Evolutionary conservation across 2,113 vertebrate species (phyloP).

Genomic region (Apteryx owenii): DNA sequence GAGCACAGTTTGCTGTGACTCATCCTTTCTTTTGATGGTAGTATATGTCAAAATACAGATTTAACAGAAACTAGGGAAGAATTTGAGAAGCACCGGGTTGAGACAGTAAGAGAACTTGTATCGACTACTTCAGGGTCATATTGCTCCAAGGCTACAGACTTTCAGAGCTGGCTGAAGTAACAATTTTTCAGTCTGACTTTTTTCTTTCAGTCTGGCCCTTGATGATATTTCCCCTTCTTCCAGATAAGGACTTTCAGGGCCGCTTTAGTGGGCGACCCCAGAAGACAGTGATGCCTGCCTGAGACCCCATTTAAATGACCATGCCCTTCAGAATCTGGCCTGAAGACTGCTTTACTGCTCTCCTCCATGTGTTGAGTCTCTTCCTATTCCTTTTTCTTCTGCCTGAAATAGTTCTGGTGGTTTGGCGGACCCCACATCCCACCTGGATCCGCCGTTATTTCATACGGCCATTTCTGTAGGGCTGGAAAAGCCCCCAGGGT

Average conservation of each 20-base stretch:
- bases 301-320: not conserved
- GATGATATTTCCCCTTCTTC: not conserved
- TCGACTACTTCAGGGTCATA: rapidly evolving
- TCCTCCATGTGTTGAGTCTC: not conserved
- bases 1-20: not conserved
- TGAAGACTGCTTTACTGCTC: not conserved
- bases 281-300: not conserved
- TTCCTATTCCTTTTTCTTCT: not conserved
- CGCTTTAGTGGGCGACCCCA: not conserved
- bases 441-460: not conserved
- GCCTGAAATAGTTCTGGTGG: not conserved
- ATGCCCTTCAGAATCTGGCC: not conserved
- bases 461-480: not conserved
- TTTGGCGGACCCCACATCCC: not conserved
- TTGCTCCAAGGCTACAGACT: not conserved
- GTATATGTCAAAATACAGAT: not conserved
- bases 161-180: not conserved
- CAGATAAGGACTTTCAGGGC: not conserved
- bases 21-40: not conserved
- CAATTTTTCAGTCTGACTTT: not conserved
- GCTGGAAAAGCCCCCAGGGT: not conserved
- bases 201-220: not conserved
- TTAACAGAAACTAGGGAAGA: not conserved
- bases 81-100: not conserved
- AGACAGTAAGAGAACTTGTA: not conserved